phyloP scores from a whole-genome alignment of 2,888 invertebrate species.

The Ectemnius continuus region DNA sequence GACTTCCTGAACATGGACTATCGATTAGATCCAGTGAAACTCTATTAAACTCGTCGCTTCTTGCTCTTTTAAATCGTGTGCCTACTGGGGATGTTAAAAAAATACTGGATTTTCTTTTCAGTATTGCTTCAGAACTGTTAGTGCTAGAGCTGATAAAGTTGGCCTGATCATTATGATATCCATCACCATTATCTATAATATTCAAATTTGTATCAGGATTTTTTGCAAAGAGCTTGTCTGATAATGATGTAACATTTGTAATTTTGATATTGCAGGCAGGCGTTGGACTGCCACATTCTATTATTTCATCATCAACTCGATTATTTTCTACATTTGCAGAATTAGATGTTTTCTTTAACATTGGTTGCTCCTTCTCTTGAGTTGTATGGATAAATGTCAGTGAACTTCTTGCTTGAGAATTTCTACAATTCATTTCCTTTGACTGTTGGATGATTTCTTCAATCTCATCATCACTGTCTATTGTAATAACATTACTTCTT shows the following conservation, averaged over 20 bases:
- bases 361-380: not conserved
- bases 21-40: not conserved
- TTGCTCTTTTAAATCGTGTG: constrained; percentile 26
- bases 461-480: constrained; percentile 61
- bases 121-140: not conserved
- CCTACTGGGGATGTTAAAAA: not conserved
- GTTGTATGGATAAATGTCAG: not conserved
- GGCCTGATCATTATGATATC: not conserved
- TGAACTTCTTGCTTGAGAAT: not conserved
- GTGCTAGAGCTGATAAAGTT: not conserved
- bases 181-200: not conserved
- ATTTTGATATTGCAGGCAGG: constrained; percentile 65
- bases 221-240: constrained; percentile 63
- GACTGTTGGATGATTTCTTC: constrained; percentile 47
- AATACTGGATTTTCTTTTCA: constrained; percentile 33
- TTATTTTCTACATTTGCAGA: not conserved
- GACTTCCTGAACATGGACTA: no score
- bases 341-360: not conserved
- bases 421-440: not conserved
- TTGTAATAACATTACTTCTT: constrained; percentile 41
- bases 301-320: not conserved
- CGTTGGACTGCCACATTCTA: not conserved
- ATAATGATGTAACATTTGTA: constrained; percentile 66
- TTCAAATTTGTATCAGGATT: constrained; percentile 31
- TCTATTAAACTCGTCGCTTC: constrained; percentile 28